Base-by-base conservation (phyloP, 2,888 invertebrate species). In the Tuberolachnus salignus region DNA sequence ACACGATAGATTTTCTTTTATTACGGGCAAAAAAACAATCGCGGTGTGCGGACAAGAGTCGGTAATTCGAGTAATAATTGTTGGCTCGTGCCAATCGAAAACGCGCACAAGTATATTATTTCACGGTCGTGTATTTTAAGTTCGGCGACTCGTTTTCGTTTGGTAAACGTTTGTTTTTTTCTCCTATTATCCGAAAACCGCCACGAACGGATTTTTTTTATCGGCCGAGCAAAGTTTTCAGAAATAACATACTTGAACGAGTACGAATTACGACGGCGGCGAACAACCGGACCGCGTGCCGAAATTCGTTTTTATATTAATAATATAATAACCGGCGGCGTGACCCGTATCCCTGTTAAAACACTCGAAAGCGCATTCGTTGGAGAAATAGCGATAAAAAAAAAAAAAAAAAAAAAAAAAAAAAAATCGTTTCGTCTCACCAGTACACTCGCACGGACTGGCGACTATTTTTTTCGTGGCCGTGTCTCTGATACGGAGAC, bases 21-120 rank as follows among this genome's bases (percentile, higher is more conserved):
- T n/a, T 34, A 34, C 34, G 6, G 59, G 23, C 16, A 14, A 23
- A 59, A 59, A 26, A 59, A 59, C 59, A 16, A n/a, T 59, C 23
- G 49, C 1, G 9, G 67, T n/a, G n/a, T 63, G 61, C 16, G 11
- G 11, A 42, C 34, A 42, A 13, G 9, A 66, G 66, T 49, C 34
- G 42, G 61, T 63, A 63, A 63, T 53, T 53, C 19, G 21, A 53
- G 51, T 69, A 34, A n/a, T n/a, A n/a, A 69, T 53, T 42, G 10
- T 69, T 53, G 9, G 14, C 21, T 49, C 11, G n/a, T 49, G 49
- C 46, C 49, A 53, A 69, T 21, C n/a, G 42, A 55, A 34, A 53
- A 34, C 34, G 42, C 0, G 3, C 1, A 6, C 34, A 34, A 4
- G 10, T 34, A 69, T 34, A 14, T 69, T 26, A 21, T 69, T 69